phyloP scores from a whole-genome alignment of 2,888 invertebrate genomes.

The Drosophila barbarae region DNA sequence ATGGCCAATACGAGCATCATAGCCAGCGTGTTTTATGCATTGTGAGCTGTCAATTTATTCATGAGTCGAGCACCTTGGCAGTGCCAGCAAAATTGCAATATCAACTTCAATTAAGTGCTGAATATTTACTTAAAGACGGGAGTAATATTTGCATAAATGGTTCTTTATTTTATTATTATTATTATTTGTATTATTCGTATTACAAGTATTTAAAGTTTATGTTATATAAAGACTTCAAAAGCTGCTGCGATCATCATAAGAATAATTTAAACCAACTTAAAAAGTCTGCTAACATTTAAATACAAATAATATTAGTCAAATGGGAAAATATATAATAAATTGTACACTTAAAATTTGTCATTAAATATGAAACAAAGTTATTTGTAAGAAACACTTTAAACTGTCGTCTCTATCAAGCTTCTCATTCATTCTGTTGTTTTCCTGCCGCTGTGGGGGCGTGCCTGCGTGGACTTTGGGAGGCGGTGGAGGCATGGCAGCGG shows the following conservation, averaged over 20 bases:
- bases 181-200: too few relatives aligned
- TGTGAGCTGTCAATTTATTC: conserved; percentile 36
- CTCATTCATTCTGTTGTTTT: conserved; percentile 13
- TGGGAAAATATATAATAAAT: too few relatives aligned
- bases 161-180: too few relatives aligned
- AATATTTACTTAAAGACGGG: conserved; percentile 20
- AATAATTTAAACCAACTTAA: too few relatives aligned
- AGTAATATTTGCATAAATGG: conserved; percentile 4
- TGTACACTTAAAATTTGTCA: too few relatives aligned
- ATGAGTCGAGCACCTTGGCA: conserved; percentile 31
- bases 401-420: conserved; percentile 14
- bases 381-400: background rate
- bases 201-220: too few relatives aligned
- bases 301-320: too few relatives aligned
- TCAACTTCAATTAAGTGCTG: conserved; percentile 31
- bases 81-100: conserved; percentile 26
- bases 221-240: too few relatives aligned
- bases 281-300: too few relatives aligned
- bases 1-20: conserved; percentile 49
- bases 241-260: too few relatives aligned
- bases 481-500: conserved; percentile 3
- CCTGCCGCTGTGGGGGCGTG: conserved; percentile 19
- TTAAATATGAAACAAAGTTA: background rate
- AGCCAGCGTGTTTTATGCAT: conserved; percentile 35
- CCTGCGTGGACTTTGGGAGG: background rate